Evolutionary conservation across 2,888 invertebrate species (phyloP).

Genomic region (Lysandra bellargus): DNA sequence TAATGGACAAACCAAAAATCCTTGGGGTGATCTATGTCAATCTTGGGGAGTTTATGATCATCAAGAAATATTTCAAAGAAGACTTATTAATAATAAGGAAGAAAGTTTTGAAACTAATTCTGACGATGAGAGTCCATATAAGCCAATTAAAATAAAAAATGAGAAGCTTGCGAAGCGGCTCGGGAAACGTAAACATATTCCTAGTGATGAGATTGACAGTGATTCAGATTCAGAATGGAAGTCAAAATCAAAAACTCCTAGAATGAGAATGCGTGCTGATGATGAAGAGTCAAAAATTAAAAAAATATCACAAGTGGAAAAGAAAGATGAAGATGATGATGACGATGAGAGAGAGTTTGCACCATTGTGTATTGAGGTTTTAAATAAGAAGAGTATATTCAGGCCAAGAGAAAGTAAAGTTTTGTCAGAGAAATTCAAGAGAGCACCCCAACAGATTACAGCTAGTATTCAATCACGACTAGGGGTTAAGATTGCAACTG

Average conservation of each 20-base stretch:
- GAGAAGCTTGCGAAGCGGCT: slow-evolving; percentile 67
- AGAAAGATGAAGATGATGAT: slow-evolving; percentile 43
- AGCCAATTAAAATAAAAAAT: slow-evolving; percentile 59
- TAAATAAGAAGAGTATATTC: slow-evolving; percentile 57
- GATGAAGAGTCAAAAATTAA: slow-evolving; percentile 86
- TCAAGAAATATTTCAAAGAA: slow-evolving; percentile 75
- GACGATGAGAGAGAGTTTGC: slow-evolving; percentile 50
- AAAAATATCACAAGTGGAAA: slow-evolving; percentile 47
- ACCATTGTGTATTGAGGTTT: slow-evolving; percentile 70
- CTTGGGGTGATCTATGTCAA: slow-evolving; percentile 86
- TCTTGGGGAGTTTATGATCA: slow-evolving; percentile 85
- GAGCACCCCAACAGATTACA: slow-evolving; percentile 43
- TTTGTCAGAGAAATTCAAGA: slow-evolving; percentile 68
- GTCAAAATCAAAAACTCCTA: slow-evolving; percentile 82
- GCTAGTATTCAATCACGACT: slow-evolving; percentile 60
- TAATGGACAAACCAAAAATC: slow-evolving; percentile 81
- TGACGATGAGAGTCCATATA: slow-evolving; percentile 47
- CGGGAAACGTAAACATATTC: slow-evolving; percentile 57
- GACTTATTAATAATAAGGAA: slow-evolving; percentile 55
- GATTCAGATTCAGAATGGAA: slow-evolving; percentile 81
- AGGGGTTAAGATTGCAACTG: slow-evolving; percentile 57
- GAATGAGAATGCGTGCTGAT: slow-evolving; percentile 94
- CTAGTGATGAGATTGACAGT: slow-evolving; percentile 62
- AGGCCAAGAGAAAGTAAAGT: slow-evolving; percentile 56
- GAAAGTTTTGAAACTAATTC: slow-evolving; percentile 54